A percentile compares a stretch with the other conserved stretches of the same genome.
These are phyloP conservation scores for Danaus chrysippus DNA, from an alignment of 2,888 invertebrate genomes.

Conservation along the genomic window DNA sequence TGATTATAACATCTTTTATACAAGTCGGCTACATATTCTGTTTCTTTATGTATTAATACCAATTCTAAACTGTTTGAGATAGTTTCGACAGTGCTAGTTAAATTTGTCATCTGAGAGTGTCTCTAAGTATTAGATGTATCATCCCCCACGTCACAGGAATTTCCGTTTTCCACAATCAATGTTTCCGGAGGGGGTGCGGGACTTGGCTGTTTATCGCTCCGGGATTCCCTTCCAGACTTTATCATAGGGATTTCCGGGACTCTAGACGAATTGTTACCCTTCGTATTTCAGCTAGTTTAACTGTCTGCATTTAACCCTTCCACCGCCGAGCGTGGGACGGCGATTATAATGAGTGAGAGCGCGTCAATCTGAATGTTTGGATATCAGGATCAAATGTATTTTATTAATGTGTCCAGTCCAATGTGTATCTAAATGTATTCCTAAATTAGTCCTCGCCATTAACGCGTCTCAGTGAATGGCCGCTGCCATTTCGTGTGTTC, in stretches of 20 bases:
- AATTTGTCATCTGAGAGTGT: not conserved
- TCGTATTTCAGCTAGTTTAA: constrained; percentile 47
- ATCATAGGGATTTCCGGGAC: constrained; percentile 69
- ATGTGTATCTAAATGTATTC: constrained; percentile 32
- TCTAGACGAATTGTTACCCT: constrained; percentile 46
- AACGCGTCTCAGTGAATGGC: constrained; percentile 45
- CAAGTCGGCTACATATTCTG: too few relatives aligned
- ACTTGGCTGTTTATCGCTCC: constrained; percentile 41
- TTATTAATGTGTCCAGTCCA: constrained; percentile 8
- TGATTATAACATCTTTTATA: too few relatives aligned
- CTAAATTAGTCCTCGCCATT: constrained; percentile 21
- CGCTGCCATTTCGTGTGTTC: constrained; percentile 45
- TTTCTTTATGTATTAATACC: too few relatives aligned
- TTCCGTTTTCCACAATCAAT: constrained; percentile 50
- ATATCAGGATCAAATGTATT: constrained; percentile 9
- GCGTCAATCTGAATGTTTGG: not conserved
- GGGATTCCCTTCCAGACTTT: constrained; percentile 64
- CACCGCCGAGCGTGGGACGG: constrained; percentile 13
- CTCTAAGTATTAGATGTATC: constrained; percentile 23
- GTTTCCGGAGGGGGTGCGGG: constrained; percentile 50
- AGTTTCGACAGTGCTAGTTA: not conserved
- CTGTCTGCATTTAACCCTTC: constrained; percentile 44
- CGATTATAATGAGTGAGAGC: constrained; percentile 20
- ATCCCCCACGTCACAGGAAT: constrained; percentile 56
- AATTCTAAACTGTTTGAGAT: too few relatives aligned